A percentile compares a stretch with the other conserved stretches of the same genome.
phyloP scores from a whole-genome alignment of 1,140 invertebrate species.

The Paralvinella palmiformis region DNA sequence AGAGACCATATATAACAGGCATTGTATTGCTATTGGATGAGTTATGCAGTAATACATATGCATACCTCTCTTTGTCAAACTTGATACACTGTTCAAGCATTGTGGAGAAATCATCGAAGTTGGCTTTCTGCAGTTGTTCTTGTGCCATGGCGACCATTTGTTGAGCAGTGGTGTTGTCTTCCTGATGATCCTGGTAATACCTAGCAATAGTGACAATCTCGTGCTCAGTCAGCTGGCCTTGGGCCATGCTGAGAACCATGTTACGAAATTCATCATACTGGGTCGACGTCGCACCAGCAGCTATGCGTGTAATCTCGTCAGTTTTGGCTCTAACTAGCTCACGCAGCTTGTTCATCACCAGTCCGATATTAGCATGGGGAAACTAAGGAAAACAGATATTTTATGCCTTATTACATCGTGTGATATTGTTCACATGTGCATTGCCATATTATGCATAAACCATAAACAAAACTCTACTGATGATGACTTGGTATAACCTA shows the following conservation, averaged over 20 bases:
- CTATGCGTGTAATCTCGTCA: constrained; percentile 37
- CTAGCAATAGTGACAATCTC: constrained; percentile 46
- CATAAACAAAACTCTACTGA: too few relatives aligned
- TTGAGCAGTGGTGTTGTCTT: constrained; percentile 29
- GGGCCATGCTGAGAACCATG: constrained; percentile 29
- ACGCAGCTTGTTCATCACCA: constrained; percentile 28
- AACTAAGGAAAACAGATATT: constrained; percentile 31
- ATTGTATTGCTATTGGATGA: background rate
- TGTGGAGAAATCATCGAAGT: constrained; percentile 43
- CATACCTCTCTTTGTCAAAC: constrained; percentile 35
- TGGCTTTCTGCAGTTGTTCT: constrained; percentile 45
- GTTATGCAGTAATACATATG: background rate
- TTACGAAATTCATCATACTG: constrained; percentile 28
- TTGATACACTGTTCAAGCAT: constrained; percentile 34
- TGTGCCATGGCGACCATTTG: constrained; percentile 38
- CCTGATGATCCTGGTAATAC: constrained; percentile 22
- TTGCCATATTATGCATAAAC: too few relatives aligned
- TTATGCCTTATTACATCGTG: too few relatives aligned
- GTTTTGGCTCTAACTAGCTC: constrained; percentile 27
- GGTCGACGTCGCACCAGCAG: constrained; percentile 29
- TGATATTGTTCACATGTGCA: too few relatives aligned
- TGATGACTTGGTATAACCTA: too few relatives aligned
- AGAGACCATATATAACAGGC: background rate
- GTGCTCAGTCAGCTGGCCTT: constrained; percentile 33
- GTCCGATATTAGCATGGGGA: constrained; percentile 33